These are phyloP conservation scores for Hydrotaea diabolus DNA, from an alignment of 2,888 invertebrate species.

Conservation along the genomic window DNA sequence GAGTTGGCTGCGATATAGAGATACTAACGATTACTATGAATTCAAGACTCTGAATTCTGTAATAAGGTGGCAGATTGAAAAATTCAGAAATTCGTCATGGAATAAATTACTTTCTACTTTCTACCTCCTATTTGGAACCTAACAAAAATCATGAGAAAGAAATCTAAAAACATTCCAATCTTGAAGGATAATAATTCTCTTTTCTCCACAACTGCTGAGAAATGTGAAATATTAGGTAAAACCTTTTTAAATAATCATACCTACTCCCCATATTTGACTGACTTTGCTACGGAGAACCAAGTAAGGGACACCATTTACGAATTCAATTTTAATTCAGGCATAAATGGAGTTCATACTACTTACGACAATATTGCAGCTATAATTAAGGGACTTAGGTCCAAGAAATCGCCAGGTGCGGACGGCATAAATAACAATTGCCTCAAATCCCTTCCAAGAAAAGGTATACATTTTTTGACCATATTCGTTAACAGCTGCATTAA, in stretches of 20 bases:
- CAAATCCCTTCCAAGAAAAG: slow-evolving; percentile 27
- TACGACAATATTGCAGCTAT: not conserved
- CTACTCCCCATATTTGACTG: not conserved
- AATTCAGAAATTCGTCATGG: slow-evolving; percentile 53
- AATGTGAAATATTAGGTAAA: slow-evolving; percentile 37
- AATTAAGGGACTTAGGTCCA: not conserved
- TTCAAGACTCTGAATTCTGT: not conserved
- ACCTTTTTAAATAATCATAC: slow-evolving; percentile 29
- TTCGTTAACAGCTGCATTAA: not conserved
- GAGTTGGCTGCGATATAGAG: slow-evolving; percentile 5
- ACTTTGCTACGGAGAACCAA: not conserved
- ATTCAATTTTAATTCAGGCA: not conserved
- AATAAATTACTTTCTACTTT: slow-evolving; percentile 33
- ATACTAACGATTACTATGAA: slow-evolving; percentile 17
- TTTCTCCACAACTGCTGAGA: slow-evolving; percentile 16
- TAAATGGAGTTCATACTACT: not conserved
- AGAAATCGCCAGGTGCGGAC: not conserved
- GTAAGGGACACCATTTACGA: not conserved
- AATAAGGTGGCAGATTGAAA: slow-evolving; percentile 28
- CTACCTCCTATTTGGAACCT: slow-evolving; percentile 54
- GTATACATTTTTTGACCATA: not conserved
- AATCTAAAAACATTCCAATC: slow-evolving; percentile 40
- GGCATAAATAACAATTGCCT: slow-evolving; percentile 14
- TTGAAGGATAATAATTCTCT: not conserved
- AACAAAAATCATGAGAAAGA: slow-evolving; percentile 51